Base-by-base conservation (phyloP, 23 tunicate genomes). In the Diplosoma virens region DNA sequence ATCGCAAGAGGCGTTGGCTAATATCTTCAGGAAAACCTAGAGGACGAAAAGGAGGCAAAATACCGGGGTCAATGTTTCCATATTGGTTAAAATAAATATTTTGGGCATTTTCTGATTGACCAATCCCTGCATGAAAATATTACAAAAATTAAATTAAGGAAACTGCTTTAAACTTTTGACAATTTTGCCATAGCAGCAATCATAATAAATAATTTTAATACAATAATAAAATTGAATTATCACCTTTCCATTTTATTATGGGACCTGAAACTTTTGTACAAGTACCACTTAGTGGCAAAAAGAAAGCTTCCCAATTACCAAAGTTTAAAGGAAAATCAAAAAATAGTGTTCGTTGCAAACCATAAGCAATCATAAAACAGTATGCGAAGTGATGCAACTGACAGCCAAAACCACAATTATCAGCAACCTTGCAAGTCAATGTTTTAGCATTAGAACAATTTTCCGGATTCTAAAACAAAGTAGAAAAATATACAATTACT, bases 321-420 rank as follows among this genome's bases (percentile, higher is more conserved):
- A 66, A 88, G 75, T 67, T 76, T 21, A 68, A 16, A 25, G 21
- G 87, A n/a, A n/a, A 87, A 1, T 82, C 80, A 18, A 88, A 41
- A 21, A 88, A 48, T 32, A 88, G 59, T n/a, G 95, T 88, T 7
- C 95, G 80, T 59, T 78, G 32, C 36, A 87, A 82, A 53, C 87
- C 95, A 79, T 76, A 71, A 3, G 95, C 84, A 30, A 88, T 54
- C 74, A 88, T 66, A 66, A 88, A 77, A 65, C 95, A 88, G 56
- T 88, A 88, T 0, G 81, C 53, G 63, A 88, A 72, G 68, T 88
- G 95, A 59, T 88, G 95, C 17, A 88, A n/a, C 52, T 88, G 95
- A 33, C 95, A 88, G n/a, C 95, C 95, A 67, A 88, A 88, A 16
- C 95, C 95, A 60, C 95, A 88, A 0, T 79, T 82, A 50, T 88